Evolutionary conservation across 1,140 invertebrate species (phyloP).

Genomic region (Euglossa dilemma): DNA sequence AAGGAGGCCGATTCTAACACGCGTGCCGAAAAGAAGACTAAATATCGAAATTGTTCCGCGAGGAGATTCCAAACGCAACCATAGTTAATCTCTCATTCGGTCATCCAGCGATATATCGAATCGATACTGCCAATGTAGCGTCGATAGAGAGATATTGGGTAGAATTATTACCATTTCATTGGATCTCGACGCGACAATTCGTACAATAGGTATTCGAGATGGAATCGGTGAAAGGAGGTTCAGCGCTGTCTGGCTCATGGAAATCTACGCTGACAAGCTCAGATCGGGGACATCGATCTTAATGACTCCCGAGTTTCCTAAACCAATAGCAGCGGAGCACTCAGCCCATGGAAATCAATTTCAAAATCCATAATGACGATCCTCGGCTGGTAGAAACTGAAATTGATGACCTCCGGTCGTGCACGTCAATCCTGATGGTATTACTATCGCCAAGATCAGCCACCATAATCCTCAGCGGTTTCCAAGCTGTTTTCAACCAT

Average conservation of each 20-base stretch:
- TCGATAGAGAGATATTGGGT: no score
- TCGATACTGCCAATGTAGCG: no score
- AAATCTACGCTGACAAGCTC: not conserved
- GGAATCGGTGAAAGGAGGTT: not conserved
- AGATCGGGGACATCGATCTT: not conserved
- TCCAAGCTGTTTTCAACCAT: not conserved
- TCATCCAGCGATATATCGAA: no score
- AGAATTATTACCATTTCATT: no score
- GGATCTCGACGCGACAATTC: no score
- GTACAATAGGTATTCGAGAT: not conserved
- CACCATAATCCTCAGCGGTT: not conserved
- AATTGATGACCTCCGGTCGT: not conserved
- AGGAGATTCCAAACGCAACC: no score
- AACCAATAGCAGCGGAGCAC: not conserved
- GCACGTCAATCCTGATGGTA: conserved; percentile 1
- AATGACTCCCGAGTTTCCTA: not conserved
- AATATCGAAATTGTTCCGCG: no score
- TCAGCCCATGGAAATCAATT: not conserved
- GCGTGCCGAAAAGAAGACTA: no score
- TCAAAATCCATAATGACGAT: conserved; percentile 10
- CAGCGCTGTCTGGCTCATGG: not conserved
- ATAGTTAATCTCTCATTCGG: no score
- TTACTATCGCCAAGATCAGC: not conserved
- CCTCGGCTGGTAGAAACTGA: not conserved
- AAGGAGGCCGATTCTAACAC: no score